Percentiles rank a stretch among this genome's conserved stretches.
Evolutionary conservation across 35 echinoderm and acorn worm species (phyloP).

Genomic region (Eucidaris tribuloides): DNA sequence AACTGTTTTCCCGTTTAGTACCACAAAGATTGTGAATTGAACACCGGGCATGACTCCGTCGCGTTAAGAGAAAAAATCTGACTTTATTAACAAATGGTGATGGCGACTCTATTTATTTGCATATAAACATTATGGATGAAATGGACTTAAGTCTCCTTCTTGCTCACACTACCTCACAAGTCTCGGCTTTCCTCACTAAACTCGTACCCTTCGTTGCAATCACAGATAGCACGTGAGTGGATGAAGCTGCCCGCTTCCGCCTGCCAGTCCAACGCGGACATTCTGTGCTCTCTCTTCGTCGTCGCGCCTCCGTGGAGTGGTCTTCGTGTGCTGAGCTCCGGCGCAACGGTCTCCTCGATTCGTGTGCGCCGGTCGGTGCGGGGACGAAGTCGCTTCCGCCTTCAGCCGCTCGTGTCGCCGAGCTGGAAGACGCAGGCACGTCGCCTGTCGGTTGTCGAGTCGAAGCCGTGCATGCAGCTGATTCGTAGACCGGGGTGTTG

Average conservation of each 20-base stretch:
- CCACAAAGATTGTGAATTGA: too few species aligned
- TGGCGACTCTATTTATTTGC: too few species aligned
- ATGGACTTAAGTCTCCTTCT: too few species aligned
- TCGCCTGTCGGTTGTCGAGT: slow-evolving; percentile 1
- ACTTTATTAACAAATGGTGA: too few species aligned
- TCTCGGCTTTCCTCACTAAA: neutral
- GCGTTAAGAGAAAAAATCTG: too few species aligned
- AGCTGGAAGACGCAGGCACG: slow-evolving; percentile 6
- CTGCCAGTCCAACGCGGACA: neutral
- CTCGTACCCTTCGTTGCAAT: neutral
- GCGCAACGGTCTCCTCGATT: neutral
- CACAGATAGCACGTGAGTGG: neutral
- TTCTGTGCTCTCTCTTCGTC: neutral
- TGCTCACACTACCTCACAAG: neutral
- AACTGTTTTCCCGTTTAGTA: too few species aligned
- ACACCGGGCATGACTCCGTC: too few species aligned
- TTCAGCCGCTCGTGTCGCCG: neutral
- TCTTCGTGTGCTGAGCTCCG: neutral
- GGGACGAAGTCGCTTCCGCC: neutral
- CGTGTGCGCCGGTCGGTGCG: neutral
- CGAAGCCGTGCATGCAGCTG: slow-evolving; percentile 19
- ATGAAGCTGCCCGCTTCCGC: neutral
- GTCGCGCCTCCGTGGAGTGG: neutral
- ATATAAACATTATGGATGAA: too few species aligned
- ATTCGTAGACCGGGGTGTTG: slow-evolving; percentile 30